Evolutionary conservation across 2,888 invertebrate genomes (phyloP).

Genomic region (Sialis lutaria): DNA sequence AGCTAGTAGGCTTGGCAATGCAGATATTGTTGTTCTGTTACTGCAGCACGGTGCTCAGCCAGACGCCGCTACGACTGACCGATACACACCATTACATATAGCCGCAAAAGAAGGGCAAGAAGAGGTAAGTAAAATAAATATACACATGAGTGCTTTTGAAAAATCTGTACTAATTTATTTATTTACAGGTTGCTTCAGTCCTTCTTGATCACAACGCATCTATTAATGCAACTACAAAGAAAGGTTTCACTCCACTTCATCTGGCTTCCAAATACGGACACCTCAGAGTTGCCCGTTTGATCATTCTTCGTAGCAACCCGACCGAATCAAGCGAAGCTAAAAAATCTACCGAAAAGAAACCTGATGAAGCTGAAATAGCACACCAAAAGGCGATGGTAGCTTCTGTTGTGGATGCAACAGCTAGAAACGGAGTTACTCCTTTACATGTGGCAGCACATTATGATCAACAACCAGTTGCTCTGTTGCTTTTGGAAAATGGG

Average conservation of each 20-base stretch:
- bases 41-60: slow-evolving; percentile 86
- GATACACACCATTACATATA: slow-evolving; percentile 91
- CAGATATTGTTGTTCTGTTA: slow-evolving; percentile 84
- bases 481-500: slow-evolving; percentile 77
- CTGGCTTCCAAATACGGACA: slow-evolving; percentile 96
- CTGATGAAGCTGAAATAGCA: background rate
- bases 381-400: background rate
- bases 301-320: slow-evolving; percentile 75
- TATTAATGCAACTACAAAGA: slow-evolving; percentile 81
- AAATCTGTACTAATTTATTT: background rate
- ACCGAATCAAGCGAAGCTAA: slow-evolving; percentile 9
- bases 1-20: slow-evolving; percentile 87
- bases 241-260: slow-evolving; percentile 94
- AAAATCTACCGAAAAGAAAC: background rate
- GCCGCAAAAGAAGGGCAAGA: slow-evolving; percentile 95
- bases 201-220: slow-evolving; percentile 84
- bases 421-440: slow-evolving; percentile 89
- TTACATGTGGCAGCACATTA: slow-evolving; percentile 96
- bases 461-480: slow-evolving; percentile 80
- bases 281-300: slow-evolving; percentile 67
- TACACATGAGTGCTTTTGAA: background rate
- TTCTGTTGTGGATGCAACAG: slow-evolving; percentile 58
- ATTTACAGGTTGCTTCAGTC: slow-evolving; percentile 57
- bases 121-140: slow-evolving; percentile 29
- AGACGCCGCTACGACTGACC: slow-evolving; percentile 81